Conservation (phyloP, 2,888 invertebrate genomes). For the Pedicia rivosa region DNA sequence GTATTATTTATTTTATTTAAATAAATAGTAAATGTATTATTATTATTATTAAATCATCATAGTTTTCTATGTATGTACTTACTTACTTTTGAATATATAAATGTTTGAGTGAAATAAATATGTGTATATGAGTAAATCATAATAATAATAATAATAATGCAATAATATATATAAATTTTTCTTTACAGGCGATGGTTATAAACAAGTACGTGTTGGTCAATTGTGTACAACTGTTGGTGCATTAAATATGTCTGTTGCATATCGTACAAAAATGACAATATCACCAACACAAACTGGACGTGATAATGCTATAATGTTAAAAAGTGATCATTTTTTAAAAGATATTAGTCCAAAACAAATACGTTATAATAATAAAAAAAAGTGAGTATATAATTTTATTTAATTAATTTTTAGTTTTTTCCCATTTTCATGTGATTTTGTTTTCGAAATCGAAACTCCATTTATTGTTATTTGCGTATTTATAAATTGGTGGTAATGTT, state of each 20-base stretch:
- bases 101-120: too few species aligned
- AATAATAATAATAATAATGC: too few species aligned
- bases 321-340: slow-evolving; percentile 76
- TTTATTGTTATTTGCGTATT: slow-evolving; percentile 7
- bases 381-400: slow-evolving; percentile 34
- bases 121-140: too few species aligned
- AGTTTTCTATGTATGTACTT: too few species aligned
- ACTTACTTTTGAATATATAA: too few species aligned
- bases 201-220: slow-evolving; percentile 68
- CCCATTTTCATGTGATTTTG: slow-evolving; percentile 5
- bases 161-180: too few species aligned
- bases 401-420: slow-evolving; percentile 4
- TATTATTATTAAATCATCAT: too few species aligned
- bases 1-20: too few species aligned
- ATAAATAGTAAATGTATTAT: too few species aligned
- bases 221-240: slow-evolving; percentile 77
- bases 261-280: slow-evolving; percentile 83
- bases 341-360: slow-evolving; percentile 55
- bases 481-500: background rate
- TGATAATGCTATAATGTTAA: slow-evolving; percentile 62
- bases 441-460: slow-evolving; percentile 6
- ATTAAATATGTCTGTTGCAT: slow-evolving; percentile 64
- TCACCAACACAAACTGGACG: slow-evolving; percentile 59
- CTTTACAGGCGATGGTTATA: slow-evolving; percentile 56
- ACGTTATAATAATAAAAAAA: slow-evolving; percentile 30